Evolutionary conservation across 35 echinoderm and acorn worm species (phyloP).

Genomic region (Ophiothrix spiculata): DNA sequence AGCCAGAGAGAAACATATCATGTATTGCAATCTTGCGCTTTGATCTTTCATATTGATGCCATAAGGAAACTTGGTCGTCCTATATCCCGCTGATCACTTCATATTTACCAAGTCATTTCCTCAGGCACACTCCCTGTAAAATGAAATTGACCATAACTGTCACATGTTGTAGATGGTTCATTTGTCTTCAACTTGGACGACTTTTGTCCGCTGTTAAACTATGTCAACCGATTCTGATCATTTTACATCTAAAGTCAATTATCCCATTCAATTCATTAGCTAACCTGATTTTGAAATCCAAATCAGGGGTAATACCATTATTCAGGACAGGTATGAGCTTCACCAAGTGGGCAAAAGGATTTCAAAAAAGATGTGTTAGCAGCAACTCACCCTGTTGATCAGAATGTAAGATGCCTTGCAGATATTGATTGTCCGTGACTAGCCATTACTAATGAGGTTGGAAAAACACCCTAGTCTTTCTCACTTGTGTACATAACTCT

Average conservation of each 20-base stretch:
- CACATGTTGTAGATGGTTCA: background rate
- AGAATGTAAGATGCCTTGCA: background rate
- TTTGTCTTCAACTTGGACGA: background rate
- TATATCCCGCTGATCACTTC: too few relatives aligned
- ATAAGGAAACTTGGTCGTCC: too few relatives aligned
- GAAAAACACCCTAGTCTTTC: constrained; percentile 4
- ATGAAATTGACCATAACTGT: constrained; percentile 11
- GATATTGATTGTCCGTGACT: constrained; percentile 12
- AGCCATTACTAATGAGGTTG: constrained; percentile 9
- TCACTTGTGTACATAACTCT: constrained; percentile 15
- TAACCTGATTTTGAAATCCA: background rate
- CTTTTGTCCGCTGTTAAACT: background rate
- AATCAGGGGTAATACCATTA: background rate
- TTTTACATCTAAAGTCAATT: background rate
- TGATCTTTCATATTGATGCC: too few relatives aligned
- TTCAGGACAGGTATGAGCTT: background rate
- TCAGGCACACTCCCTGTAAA: background rate
- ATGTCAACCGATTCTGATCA: background rate
- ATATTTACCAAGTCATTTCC: constrained; percentile 1
- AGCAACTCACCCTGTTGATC: background rate
- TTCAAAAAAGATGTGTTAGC: background rate
- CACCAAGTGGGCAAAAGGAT: background rate
- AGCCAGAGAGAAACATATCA: too few relatives aligned
- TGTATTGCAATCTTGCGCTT: too few relatives aligned
- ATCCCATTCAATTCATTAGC: background rate